These are phyloP conservation scores for Plumapathes pennacea DNA, from an alignment of 92 coral and sea anemone genomes.

Conservation along the genomic window DNA sequence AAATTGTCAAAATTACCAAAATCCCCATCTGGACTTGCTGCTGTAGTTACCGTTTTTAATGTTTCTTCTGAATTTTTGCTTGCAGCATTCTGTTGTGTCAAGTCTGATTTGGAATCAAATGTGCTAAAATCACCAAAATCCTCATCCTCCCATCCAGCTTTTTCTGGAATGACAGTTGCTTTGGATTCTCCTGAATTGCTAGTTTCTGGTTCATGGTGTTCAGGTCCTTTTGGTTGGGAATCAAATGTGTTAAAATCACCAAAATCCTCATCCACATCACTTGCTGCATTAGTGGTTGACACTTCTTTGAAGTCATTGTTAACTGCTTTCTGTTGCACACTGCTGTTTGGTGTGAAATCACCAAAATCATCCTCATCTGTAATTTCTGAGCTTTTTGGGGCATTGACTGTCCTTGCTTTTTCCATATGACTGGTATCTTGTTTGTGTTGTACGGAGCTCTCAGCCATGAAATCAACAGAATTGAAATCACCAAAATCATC, in stretches of 20 bases:
- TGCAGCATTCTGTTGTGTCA: no score
- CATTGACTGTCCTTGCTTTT: not conserved
- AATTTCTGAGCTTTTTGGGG: no score
- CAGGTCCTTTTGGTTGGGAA: not conserved
- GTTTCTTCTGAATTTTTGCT: no score
- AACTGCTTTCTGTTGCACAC: no score
- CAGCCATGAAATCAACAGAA: not conserved
- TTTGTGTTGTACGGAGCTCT: not conserved
- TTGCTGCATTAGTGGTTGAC: not conserved
- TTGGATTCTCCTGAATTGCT: not conserved
- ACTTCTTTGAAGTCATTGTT: no score
- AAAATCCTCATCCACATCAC: conserved; percentile 7
- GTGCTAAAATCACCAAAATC: conserved; percentile 36
- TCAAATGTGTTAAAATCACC: conserved; percentile 19
- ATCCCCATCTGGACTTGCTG: not conserved
- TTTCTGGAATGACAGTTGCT: not conserved
- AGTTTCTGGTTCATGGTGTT: not conserved
- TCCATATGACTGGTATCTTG: not conserved
- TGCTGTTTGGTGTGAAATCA: no score
- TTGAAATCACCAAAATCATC: conserved; percentile 28
- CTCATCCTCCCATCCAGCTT: no score
- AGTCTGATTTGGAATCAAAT: conserved; percentile 5
- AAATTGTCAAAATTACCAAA: conserved; percentile 9
- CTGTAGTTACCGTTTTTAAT: no score
- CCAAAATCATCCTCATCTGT: no score